Evolutionary conservation across 2,113 vertebrate species (phyloP).

Genomic region (Triplophysa rosa): DNA sequence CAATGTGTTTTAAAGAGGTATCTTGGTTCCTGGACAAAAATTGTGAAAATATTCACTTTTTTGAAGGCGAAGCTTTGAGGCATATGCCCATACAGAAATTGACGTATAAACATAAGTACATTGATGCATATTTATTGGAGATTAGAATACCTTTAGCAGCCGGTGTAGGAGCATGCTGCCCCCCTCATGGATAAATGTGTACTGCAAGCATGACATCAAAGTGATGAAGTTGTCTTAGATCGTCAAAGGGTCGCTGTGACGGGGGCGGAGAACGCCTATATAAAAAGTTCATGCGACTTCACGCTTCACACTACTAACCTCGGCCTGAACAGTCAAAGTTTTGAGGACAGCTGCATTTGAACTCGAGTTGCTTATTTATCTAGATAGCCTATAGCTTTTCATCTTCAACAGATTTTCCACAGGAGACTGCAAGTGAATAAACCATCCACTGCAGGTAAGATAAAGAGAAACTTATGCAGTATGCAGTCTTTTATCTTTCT

Average conservation of each 20-base stretch:
- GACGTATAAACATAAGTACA: too few species aligned
- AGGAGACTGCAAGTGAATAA: neutral
- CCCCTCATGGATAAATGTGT: neutral
- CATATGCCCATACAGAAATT: too few species aligned
- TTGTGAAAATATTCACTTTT: too few species aligned
- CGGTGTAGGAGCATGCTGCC: neutral
- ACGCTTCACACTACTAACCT: constrained; percentile 65
- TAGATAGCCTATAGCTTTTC: neutral
- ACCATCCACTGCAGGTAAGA: neutral
- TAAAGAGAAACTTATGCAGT: too few species aligned
- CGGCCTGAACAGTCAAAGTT: constrained; percentile 58
- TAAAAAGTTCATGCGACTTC: constrained; percentile 67
- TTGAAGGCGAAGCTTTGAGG: too few species aligned
- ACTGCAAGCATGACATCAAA: constrained; percentile 72
- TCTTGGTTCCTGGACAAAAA: too few species aligned
- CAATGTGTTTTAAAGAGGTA: too few species aligned
- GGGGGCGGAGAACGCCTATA: constrained; percentile 69
- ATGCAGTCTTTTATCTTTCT: too few species aligned
- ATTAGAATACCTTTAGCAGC: neutral
- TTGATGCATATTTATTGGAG: too few species aligned
- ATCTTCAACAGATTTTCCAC: neutral
- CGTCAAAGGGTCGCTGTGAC: constrained; percentile 74
- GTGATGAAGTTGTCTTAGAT: constrained; percentile 65
- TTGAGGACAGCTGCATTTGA: constrained; percentile 26
- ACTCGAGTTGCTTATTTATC: neutral